Conservation (phyloP, 2,113 vertebrate genomes). For the Dasyprocta punctata region DNA sequence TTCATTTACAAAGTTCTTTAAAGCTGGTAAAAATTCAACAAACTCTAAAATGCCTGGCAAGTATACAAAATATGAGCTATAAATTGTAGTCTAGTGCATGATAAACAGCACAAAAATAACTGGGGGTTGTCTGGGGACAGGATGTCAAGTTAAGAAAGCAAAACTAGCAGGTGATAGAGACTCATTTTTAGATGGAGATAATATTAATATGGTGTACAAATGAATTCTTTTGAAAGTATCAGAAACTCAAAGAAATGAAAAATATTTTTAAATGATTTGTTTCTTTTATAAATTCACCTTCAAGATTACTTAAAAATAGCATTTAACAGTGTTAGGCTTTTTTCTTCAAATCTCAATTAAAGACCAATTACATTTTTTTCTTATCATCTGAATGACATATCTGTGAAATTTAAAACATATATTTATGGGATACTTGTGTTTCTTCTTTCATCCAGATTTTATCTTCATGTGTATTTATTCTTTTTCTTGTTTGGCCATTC, state of each 20-base stretch:
- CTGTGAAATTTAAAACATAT: background rate
- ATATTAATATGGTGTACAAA: constrained; percentile 33
- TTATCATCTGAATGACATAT: background rate
- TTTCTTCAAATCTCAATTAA: background rate
- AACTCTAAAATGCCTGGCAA: background rate
- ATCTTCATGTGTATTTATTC: background rate
- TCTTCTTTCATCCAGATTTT: background rate
- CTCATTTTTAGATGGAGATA: constrained; percentile 57
- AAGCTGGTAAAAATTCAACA: constrained; percentile 12
- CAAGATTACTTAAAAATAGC: background rate
- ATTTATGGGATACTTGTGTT: background rate
- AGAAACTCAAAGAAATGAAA: constrained; percentile 44
- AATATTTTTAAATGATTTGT: constrained; percentile 39
- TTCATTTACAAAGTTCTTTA: background rate
- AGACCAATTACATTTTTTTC: background rate
- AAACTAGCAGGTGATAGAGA: background rate
- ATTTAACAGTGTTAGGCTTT: background rate
- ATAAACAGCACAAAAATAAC: background rate
- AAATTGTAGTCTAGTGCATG: background rate
- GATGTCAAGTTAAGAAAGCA: background rate
- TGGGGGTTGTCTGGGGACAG: background rate
- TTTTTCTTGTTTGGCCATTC: background rate
- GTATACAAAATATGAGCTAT: background rate
- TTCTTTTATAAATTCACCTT: constrained; percentile 52
- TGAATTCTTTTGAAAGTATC: background rate